These are phyloP conservation scores for Oligia latruncula DNA, from an alignment of 2,888 invertebrate species.

Conservation along the genomic window DNA sequence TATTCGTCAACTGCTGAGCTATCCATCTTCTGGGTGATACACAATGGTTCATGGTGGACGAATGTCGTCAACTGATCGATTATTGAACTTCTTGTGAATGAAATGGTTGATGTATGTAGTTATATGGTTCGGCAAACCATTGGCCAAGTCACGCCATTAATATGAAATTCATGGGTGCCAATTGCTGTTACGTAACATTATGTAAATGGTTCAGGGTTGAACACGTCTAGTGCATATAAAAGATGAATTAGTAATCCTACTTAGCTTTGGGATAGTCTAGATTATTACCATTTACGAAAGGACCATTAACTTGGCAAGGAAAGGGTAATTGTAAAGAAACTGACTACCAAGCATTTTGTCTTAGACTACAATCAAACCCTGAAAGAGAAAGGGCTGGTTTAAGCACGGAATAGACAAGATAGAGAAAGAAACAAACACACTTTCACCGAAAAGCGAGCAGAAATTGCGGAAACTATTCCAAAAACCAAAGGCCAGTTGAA, in stretches of 20 bases:
- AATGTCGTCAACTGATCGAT: conserved; percentile 34
- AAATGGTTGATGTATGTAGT: background rate
- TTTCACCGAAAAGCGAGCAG: background rate
- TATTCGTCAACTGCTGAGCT: conserved; percentile 24
- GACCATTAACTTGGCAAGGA: background rate
- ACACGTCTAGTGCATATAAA: background rate
- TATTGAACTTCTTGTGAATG: conserved; percentile 31
- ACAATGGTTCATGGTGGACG: conserved; percentile 33
- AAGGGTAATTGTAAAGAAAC: background rate
- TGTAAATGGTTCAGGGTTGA: background rate
- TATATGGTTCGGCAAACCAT: background rate
- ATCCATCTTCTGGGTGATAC: conserved; percentile 28
- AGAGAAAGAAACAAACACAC: background rate
- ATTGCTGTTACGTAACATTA: background rate
- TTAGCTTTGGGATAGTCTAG: background rate
- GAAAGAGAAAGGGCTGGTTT: no score
- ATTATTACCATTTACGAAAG: background rate
- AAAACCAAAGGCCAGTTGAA: conserved; percentile 42
- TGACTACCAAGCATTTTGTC: background rate
- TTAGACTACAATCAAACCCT: background rate
- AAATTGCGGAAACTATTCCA: conserved; percentile 28
- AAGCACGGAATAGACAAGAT: background rate
- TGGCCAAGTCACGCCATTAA: background rate
- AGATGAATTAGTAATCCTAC: background rate
- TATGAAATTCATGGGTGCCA: background rate